Conservation (phyloP, 2,797 vertebrate species). For the Phoebastria nigripes region DNA sequence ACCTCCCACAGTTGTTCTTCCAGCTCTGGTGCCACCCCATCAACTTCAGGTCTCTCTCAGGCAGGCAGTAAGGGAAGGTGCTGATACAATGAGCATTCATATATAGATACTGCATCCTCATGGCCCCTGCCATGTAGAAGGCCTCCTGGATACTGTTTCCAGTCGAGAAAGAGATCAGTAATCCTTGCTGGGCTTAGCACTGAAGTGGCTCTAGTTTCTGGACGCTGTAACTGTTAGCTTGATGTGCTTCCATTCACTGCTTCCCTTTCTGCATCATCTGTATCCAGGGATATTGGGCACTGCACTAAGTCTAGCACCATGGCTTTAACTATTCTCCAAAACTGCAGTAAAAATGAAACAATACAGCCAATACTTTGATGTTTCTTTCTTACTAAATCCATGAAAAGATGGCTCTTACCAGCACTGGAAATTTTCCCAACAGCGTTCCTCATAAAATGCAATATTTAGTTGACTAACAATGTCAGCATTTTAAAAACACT, state of each 20-base stretch:
- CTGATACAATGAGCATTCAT: background rate
- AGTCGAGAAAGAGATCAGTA: background rate
- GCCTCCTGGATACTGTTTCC: background rate
- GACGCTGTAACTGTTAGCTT: background rate
- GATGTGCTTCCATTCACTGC: background rate
- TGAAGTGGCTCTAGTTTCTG: background rate
- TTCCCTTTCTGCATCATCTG: background rate
- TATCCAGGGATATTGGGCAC: background rate
- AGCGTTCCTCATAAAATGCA: background rate
- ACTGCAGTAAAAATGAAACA: background rate
- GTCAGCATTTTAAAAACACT: background rate
- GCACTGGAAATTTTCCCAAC: background rate
- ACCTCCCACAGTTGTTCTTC: background rate
- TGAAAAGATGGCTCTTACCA: background rate
- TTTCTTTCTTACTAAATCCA: slow-evolving; percentile 18
- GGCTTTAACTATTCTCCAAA: slow-evolving; percentile 3
- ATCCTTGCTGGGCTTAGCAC: background rate
- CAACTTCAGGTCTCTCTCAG: background rate
- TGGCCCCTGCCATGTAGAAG: background rate
- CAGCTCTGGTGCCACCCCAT: background rate
- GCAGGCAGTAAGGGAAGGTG: background rate
- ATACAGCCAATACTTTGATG: slow-evolving; percentile 16
- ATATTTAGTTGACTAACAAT: background rate
- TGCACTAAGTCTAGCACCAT: background rate
- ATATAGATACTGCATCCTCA: background rate